A percentile compares a stretch with the other conserved stretches of the same genome.
phyloP scores from a whole-genome alignment of 1,140 invertebrate species.

The Popillia japonica region DNA sequence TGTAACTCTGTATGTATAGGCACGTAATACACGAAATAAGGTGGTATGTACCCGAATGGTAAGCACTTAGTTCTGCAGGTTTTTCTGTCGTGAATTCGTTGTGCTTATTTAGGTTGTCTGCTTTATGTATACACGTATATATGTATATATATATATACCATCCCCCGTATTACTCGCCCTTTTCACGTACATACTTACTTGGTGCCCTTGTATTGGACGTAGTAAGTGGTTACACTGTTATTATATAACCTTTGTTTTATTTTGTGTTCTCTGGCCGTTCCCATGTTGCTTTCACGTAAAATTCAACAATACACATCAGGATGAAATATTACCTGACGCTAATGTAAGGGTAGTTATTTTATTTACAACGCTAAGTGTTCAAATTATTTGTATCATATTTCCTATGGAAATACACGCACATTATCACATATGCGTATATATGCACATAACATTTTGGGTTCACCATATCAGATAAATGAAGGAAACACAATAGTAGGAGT shows the following conservation, averaged over 20 bases:
- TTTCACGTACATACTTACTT: neutral
- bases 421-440: neutral
- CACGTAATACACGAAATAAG: neutral
- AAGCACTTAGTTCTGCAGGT: neutral
- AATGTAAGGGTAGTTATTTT: conserved; percentile 21
- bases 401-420: neutral
- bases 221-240: neutral
- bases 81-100: neutral
- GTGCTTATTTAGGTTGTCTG: conserved; percentile 12
- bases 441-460: neutral
- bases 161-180: neutral
- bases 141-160: too few relatives aligned
- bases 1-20: neutral
- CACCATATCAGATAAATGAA: neutral
- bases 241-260: conserved; percentile 19
- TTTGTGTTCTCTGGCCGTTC: neutral
- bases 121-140: conserved; percentile 9
- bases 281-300: neutral
- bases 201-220: neutral
- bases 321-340: conserved; percentile 10
- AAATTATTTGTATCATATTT: neutral
- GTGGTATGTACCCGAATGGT: too few relatives aligned
- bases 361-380: conserved; percentile 7
- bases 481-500: too few relatives aligned
- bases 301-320: neutral